Conservation (phyloP, 2,797 vertebrate species). For the Siniperca undulata region DNA sequence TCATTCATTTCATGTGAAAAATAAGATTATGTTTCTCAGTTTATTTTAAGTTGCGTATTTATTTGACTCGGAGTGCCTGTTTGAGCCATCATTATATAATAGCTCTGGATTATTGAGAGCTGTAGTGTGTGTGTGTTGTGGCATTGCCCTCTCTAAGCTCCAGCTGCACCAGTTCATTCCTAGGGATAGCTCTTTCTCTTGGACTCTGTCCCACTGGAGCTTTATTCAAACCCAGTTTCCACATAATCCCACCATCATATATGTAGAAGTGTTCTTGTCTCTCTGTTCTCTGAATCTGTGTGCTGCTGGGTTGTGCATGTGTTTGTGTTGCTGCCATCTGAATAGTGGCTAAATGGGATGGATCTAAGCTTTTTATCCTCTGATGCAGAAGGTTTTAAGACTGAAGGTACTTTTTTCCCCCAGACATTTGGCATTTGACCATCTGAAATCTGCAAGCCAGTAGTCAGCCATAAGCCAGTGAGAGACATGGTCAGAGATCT, state of each 20-base stretch:
- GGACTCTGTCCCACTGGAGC: conserved; percentile 77
- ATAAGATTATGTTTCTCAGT: background rate
- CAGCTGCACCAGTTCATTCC: conserved; percentile 70
- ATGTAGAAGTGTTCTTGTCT: conserved; percentile 50
- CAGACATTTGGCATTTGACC: conserved; percentile 61
- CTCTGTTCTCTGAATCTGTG: conserved; percentile 48
- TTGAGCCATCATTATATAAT: conserved; percentile 68
- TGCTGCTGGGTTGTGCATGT: conserved; percentile 31
- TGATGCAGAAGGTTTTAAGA: conserved; percentile 67
- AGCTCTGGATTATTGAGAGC: conserved; percentile 64
- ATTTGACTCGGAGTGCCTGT: conserved; percentile 15
- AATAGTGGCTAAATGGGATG: conserved; percentile 74
- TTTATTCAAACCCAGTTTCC: conserved; percentile 75
- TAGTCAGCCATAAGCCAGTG: conserved; percentile 23
- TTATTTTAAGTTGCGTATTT: conserved; percentile 26
- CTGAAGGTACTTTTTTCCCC: conserved; percentile 40
- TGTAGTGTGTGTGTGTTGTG: conserved; percentile 38
- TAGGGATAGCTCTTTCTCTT: conserved; percentile 59
- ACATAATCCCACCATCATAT: conserved; percentile 78
- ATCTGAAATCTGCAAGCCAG: conserved; percentile 55
- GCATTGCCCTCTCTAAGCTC: conserved; percentile 67
- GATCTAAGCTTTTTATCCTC: conserved; percentile 79
- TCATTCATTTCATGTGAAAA: background rate
- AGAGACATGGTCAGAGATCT: conserved; percentile 6
- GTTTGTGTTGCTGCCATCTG: conserved; percentile 53